Base-by-base conservation (phyloP, 2,888 invertebrate genomes). In the Spialia ferax region DNA sequence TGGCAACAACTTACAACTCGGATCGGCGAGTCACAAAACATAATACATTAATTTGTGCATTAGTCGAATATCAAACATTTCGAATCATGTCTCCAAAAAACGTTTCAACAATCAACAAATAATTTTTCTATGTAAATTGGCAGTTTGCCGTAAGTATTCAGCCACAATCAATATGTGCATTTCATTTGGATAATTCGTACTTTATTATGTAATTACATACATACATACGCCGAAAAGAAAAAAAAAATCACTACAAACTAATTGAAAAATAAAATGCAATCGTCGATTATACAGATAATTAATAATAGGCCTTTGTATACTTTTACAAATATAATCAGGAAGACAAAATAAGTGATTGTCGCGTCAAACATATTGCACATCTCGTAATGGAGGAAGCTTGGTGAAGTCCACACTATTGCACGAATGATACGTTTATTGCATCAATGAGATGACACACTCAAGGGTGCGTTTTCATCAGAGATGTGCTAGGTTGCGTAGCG, bases 331-430 rank as follows among this genome's bases (percentile, higher is more conserved):
- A 75, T 54, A 52, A 73, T 72, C 60, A 78, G 83, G 83, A 84
- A 84, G 83, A 83, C 83, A 77, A 79, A 79, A 79, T 68, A 76
- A 79, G 75, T 72, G 70, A 74, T 72, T 72, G 65, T 65, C 60
- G 73, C 70, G 75, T 77, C 78, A 76, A 77, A 80, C 77, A 77
- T 78, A 81, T 81, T 81, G 81, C 79, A 80, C 81, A 71, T 70
- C 42, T 15, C 42, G 56, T 52, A 29, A 18, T 35, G 20, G 23
- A 29, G 13, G 18, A 23, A 50, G 50, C 50, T 22, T 50, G 42
- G 26, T 45, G 48, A 11, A 48, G 29, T 45, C 59, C 48, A 60
- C 29, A 29, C 38, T 61, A 67, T 67, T 67, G 66, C 61, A 65
- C 66, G 42, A 73, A 7, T 29, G n/a, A 75, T 72, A 70, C 75